phyloP scores from a whole-genome alignment of 2,113 vertebrate species.

The Campylomormyrus tamandua region DNA sequence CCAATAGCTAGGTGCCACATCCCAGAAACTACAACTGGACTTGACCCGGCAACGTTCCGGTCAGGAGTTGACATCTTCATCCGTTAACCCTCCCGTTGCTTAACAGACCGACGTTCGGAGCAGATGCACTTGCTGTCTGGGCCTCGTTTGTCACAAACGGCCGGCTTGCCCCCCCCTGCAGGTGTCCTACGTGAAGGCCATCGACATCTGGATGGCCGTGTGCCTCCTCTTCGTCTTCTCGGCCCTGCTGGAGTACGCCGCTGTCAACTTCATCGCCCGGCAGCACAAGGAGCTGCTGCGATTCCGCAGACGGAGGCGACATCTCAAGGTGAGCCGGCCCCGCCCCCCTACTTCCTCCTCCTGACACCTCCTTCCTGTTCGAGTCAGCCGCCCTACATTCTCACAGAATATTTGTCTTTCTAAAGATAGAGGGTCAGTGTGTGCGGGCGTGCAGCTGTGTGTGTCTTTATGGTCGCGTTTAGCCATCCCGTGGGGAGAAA shows the following conservation, averaged over 20 bases:
- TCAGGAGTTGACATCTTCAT: neutral
- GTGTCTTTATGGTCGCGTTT: neutral
- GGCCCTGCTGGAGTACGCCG: conserved; percentile 89
- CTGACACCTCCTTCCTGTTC: neutral
- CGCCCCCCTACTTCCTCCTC: neutral
- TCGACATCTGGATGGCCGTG: conserved; percentile 98
- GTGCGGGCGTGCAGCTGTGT: neutral
- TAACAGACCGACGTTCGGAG: neutral
- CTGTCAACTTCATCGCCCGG: conserved; percentile 95
- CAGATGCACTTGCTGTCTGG: neutral
- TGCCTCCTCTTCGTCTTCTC: conserved; percentile 98
- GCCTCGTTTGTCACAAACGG: neutral
- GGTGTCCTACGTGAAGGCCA: conserved; percentile 98
- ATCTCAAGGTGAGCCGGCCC: conserved; percentile 80
- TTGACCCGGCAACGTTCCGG: neutral
- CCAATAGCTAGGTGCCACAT: neutral
- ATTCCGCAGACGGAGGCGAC: conserved; percentile 88
- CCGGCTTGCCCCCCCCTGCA: conserved; percentile 38
- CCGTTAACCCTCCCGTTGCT: neutral
- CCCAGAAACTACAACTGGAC: neutral
- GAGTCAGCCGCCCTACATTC: neutral
- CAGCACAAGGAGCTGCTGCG: conserved; percentile 98
- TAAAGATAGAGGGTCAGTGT: neutral
- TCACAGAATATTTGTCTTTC: neutral
- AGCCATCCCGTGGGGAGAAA: neutral